These are phyloP conservation scores for Eumacrocentrus americanus DNA, from an alignment of 2,888 invertebrate genomes.

Conservation along the genomic window DNA sequence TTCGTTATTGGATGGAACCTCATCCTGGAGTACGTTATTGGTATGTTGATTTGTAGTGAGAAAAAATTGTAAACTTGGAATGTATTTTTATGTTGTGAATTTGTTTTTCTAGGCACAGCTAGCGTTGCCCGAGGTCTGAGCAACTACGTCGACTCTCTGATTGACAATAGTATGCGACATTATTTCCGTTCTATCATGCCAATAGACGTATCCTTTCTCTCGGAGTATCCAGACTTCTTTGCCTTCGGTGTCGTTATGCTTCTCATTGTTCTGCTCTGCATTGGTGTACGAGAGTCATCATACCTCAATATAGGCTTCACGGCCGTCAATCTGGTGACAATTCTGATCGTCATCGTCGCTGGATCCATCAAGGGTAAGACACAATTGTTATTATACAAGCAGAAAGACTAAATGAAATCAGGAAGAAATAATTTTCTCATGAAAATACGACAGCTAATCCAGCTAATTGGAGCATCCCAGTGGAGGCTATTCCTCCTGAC, in stretches of 20 bases:
- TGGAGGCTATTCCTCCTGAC: conserved; percentile 65
- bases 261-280: conserved; percentile 69
- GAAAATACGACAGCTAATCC: conserved; percentile 67
- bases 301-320: conserved; percentile 92
- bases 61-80: too few species aligned
- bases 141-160: conserved; percentile 73
- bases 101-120: conserved; percentile 69
- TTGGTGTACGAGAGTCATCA: conserved; percentile 83
- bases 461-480: conserved; percentile 78
- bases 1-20: conserved; percentile 86
- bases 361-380: conserved; percentile 79
- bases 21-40: conserved; percentile 79
- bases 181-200: conserved; percentile 66
- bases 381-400: neutral
- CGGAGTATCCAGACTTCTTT: conserved; percentile 74
- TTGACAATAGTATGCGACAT: conserved; percentile 67
- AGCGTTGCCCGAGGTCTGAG: conserved; percentile 78
- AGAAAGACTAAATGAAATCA: conserved; percentile 1
- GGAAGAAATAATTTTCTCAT: neutral
- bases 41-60: conserved; percentile 58
- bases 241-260: conserved; percentile 71
- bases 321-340: conserved; percentile 81
- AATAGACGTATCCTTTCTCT: conserved; percentile 68
- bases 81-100: conserved; percentile 8
- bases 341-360: conserved; percentile 79